Percentiles rank a stretch among this genome's conserved stretches.
These are phyloP conservation scores for Psittacara wagleri DNA, from an alignment of 2,113 vertebrate genomes.

Conservation along the genomic window DNA sequence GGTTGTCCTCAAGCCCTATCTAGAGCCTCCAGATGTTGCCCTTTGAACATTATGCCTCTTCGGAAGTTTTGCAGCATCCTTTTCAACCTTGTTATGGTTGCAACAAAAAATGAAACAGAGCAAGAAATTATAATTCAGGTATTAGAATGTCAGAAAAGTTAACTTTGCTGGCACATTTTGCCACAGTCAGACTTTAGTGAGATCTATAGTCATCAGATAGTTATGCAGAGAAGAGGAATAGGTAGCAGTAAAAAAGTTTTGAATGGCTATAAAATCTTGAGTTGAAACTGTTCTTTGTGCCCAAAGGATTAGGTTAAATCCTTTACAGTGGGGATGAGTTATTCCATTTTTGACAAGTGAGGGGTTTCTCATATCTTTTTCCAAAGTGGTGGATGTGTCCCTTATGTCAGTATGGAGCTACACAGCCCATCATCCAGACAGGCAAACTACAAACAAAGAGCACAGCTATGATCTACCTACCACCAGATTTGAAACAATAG, in stretches of 20 bases:
- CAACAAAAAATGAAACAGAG: not conserved
- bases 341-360: not conserved
- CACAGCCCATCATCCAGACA: not conserved
- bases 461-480: not conserved
- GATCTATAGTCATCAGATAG: not conserved
- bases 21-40: not conserved
- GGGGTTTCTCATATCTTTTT: slow-evolving; percentile 6
- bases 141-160: not conserved
- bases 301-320: slow-evolving; percentile 9
- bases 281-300: not conserved
- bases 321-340: not conserved
- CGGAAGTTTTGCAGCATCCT: not conserved
- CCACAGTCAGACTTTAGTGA: not conserved
- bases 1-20: not conserved
- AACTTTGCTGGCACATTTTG: not conserved
- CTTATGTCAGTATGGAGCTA: not conserved
- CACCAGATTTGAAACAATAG: slow-evolving; percentile 32
- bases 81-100: not conserved
- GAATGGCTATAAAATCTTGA: not conserved
- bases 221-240: not conserved
- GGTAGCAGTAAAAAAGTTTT: slow-evolving; percentile 7
- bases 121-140: not conserved
- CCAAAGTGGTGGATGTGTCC: not conserved
- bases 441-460: not conserved
- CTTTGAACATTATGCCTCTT: not conserved